Conservation (phyloP, 2,797 vertebrate genomes). For the Gadopsis marmoratus region DNA sequence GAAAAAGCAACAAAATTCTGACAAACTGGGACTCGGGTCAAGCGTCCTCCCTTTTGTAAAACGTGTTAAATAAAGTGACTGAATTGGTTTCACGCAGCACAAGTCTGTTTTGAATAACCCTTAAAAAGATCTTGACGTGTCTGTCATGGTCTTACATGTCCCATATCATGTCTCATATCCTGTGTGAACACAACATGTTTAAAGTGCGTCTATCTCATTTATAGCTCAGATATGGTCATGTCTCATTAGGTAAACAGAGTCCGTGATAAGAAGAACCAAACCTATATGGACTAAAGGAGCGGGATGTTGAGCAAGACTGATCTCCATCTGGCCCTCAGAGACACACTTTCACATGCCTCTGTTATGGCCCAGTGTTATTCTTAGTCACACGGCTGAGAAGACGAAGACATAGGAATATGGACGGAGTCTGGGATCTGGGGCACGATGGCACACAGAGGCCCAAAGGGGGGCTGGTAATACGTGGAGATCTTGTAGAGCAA, state of each 20-base stretch:
- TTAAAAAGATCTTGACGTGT: not conserved
- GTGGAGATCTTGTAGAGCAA: slow-evolving; percentile 18
- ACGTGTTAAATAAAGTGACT: not conserved
- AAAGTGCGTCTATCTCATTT: slow-evolving; percentile 27
- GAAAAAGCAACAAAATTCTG: not conserved
- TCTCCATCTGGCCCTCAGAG: slow-evolving; percentile 32
- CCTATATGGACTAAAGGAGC: slow-evolving; percentile 52
- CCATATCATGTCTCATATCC: slow-evolving; percentile 15
- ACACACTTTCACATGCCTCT: slow-evolving; percentile 36
- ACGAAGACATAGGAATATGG: not conserved
- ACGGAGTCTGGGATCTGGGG: slow-evolving; percentile 4
- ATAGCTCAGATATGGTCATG: slow-evolving; percentile 11
- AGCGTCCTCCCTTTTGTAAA: not conserved
- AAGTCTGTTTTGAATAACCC: not conserved
- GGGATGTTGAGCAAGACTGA: slow-evolving; percentile 27
- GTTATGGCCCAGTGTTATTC: slow-evolving; percentile 33
- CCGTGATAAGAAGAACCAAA: slow-evolving; percentile 49
- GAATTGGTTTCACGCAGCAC: not conserved
- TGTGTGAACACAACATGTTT: slow-evolving; percentile 19
- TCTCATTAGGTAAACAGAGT: slow-evolving; percentile 38
- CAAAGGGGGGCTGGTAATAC: not conserved
- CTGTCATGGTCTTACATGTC: not conserved
- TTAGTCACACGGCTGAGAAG: slow-evolving; percentile 45
- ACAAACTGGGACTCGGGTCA: not conserved
- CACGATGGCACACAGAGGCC: slow-evolving; percentile 28